These are phyloP conservation scores for Anguilla marmorata DNA, from an alignment of 2,797 vertebrate species.

Conservation along the genomic window DNA sequence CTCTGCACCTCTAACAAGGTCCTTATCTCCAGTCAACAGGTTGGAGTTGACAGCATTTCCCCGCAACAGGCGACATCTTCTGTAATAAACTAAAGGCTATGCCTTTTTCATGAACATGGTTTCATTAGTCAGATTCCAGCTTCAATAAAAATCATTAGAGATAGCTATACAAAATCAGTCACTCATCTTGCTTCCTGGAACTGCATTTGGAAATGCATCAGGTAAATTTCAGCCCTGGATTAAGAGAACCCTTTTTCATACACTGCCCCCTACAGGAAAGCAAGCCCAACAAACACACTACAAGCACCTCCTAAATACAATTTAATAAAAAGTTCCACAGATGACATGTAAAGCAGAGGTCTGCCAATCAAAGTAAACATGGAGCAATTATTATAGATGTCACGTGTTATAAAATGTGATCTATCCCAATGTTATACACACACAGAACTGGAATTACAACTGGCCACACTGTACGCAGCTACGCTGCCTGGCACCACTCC, in stretches of 20 bases:
- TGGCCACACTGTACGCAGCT: neutral
- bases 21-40: neutral
- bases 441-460: neutral
- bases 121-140: neutral
- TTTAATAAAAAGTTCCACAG: neutral
- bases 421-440: neutral
- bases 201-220: neutral
- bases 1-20: neutral
- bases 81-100: neutral
- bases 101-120: neutral
- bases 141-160: neutral
- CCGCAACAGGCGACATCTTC: neutral
- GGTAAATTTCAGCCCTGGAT: neutral
- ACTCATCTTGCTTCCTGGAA: neutral
- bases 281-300: neutral
- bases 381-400: neutral
- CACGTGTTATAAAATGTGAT: neutral
- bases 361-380: neutral
- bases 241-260: neutral
- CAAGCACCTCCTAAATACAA: neutral
- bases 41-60: neutral
- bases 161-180: neutral
- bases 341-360: neutral
- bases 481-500: no score
- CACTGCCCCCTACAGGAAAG: slow-evolving; percentile 24